Evolutionary conservation across 2,888 invertebrate genomes (phyloP).

Genomic region (Belgica antarctica): DNA sequence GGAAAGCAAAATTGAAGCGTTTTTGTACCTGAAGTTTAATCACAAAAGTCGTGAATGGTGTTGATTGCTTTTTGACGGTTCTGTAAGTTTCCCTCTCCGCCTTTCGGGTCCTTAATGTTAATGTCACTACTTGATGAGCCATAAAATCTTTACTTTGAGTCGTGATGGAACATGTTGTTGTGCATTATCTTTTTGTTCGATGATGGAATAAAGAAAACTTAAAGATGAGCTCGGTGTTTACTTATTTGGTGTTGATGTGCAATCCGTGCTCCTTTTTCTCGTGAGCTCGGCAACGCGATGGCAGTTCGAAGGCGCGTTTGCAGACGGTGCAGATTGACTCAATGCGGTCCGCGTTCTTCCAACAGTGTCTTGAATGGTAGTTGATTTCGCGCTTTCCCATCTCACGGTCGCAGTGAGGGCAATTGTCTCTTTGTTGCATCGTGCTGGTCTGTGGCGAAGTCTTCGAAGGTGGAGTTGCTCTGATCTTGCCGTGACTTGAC

Average conservation of each 20-base stretch:
- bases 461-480: no score
- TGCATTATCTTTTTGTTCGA: not conserved
- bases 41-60: not conserved
- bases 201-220: not conserved
- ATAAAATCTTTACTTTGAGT: not conserved
- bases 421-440: no score
- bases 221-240: not conserved
- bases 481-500: no score
- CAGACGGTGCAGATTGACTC: no score
- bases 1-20: no score
- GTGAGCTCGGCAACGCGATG: not conserved
- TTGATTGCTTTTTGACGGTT: not conserved
- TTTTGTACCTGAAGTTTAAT: slow-evolving; percentile 3
- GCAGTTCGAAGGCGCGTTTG: no score
- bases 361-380: slow-evolving; percentile 1
- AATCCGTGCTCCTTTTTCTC: not conserved
- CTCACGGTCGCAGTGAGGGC: no score
- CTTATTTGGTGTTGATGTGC: not conserved
- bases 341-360: not conserved
- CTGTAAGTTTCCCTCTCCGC: not conserved
- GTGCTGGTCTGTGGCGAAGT: no score
- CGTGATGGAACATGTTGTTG: not conserved
- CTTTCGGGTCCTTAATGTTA: no score
- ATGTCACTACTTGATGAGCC: not conserved
- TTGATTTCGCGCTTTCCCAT: no score